Conservation (phyloP, 1,140 invertebrate species). For the Caenorhabditis remanei region DNA sequence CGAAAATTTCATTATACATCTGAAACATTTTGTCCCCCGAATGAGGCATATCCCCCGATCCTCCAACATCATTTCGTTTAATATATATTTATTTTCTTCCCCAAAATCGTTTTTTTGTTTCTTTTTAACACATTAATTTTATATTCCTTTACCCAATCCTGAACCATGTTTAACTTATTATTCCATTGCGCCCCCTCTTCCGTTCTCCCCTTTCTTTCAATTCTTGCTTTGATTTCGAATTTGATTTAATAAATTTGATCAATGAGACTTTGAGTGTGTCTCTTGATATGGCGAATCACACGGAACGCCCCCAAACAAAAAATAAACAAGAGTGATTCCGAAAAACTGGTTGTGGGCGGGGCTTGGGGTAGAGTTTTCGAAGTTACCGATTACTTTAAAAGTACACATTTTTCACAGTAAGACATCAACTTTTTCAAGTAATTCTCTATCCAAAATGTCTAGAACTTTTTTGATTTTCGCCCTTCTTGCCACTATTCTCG, state of each 20-base stretch:
- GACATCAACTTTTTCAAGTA: neutral
- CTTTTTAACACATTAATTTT: constrained; percentile 13
- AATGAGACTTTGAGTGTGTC: neutral
- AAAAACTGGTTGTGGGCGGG: constrained; percentile 45
- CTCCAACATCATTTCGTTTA: constrained; percentile 2
- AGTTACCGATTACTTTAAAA: neutral
- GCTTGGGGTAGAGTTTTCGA: neutral
- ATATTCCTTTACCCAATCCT: neutral
- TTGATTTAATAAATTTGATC: constrained; percentile 51
- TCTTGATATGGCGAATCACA: neutral
- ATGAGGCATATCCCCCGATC: constrained; percentile 33
- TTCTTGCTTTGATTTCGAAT: constrained; percentile 39
- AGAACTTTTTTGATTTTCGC: constrained; percentile 34
- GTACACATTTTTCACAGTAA: neutral
- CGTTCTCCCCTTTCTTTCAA: neutral
- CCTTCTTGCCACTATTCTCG: constrained; percentile 6
- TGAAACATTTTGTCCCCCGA: neutral
- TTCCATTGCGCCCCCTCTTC: neutral
- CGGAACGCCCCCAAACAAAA: constrained; percentile 7
- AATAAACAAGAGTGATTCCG: neutral
- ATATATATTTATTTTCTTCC: constrained; percentile 27
- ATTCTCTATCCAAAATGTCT: neutral
- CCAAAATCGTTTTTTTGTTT: neutral
- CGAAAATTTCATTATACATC: neutral
- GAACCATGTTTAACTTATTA: constrained; percentile 25